Conservation (phyloP, 1,140 invertebrate genomes). For the Apis laboriosa region DNA sequence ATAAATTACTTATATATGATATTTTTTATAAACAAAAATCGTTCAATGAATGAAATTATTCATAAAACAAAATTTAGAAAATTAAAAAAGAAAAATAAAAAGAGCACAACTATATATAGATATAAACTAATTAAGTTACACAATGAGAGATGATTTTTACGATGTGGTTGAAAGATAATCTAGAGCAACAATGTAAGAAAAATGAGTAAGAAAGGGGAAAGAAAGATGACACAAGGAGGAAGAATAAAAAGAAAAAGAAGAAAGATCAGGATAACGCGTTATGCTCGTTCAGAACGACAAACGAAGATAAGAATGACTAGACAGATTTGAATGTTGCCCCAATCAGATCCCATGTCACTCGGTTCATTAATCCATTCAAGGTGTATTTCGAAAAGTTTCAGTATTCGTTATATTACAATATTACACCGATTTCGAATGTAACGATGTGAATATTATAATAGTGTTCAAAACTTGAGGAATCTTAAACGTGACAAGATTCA, state of each 20-base stretch:
- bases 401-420: conserved; percentile 49
- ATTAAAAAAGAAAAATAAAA: not conserved
- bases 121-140: not conserved
- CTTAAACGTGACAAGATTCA: conserved; percentile 57
- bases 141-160: not conserved
- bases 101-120: not conserved
- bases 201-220: conserved; percentile 21
- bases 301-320: conserved; percentile 72
- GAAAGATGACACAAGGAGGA: conserved; percentile 45
- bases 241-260: conserved; percentile 35
- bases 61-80: too few species aligned
- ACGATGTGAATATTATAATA: conserved; percentile 59
- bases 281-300: conserved; percentile 56
- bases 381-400: conserved; percentile 52
- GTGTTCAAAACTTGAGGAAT: conserved; percentile 33
- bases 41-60: too few species aligned
- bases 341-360: conserved; percentile 76
- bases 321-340: conserved; percentile 72
- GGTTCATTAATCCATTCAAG: conserved; percentile 74
- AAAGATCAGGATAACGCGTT: conserved; percentile 56
- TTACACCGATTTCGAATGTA: conserved; percentile 53
- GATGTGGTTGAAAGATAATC: conserved; percentile 16
- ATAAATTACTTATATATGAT: too few species aligned
- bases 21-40: too few species aligned
- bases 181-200: conserved; percentile 22